Evolutionary conservation across 2,888 invertebrate species (phyloP).

Genomic region (Oligia strigilis): DNA sequence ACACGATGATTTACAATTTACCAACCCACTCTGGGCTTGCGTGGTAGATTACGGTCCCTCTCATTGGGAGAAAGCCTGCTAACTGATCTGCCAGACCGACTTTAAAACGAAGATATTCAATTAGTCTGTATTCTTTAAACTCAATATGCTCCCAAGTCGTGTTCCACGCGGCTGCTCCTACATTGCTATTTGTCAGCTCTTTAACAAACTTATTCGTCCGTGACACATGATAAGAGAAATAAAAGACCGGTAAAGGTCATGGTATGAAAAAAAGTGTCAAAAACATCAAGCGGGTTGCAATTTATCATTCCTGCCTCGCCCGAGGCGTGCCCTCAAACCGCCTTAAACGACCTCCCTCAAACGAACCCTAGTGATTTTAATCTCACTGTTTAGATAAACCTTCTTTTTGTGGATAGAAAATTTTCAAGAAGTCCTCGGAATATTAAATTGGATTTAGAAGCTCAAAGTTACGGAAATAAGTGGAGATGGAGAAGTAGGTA

Average conservation of each 20-base stretch:
- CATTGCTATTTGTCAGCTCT: conserved; percentile 79
- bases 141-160: conserved; percentile 45
- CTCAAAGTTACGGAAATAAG: conserved; percentile 66
- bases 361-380: conserved; percentile 82
- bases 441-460: conserved; percentile 73
- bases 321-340: conserved; percentile 80
- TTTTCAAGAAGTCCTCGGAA: conserved; percentile 73
- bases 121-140: not conserved
- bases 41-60: not conserved
- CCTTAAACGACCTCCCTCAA: conserved; percentile 77
- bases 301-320: conserved; percentile 81
- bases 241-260: conserved; percentile 80
- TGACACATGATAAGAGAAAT: conserved; percentile 82
- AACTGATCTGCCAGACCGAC: no score
- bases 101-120: not conserved
- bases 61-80: not conserved
- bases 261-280: conserved; percentile 81
- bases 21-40: not conserved
- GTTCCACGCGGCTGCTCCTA: conserved; percentile 54
- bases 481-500: conserved; percentile 37
- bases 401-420: conserved; percentile 72
- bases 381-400: conserved; percentile 83
- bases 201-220: conserved; percentile 79
- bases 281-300: conserved; percentile 81
- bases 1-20: not conserved